These are phyloP conservation scores for Carapus acus DNA, from an alignment of 2,797 vertebrate species.

Conservation along the genomic window DNA sequence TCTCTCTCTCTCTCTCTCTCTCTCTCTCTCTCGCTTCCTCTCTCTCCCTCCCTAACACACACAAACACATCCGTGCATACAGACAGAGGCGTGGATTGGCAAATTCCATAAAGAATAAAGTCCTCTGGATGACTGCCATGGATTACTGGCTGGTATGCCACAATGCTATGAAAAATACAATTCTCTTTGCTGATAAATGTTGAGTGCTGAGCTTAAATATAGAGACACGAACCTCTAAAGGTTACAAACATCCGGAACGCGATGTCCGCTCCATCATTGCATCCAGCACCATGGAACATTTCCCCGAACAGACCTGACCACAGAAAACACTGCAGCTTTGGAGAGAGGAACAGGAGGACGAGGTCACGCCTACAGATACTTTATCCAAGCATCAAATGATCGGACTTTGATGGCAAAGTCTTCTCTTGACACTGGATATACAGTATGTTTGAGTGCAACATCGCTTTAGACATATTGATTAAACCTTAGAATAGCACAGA, in stretches of 20 bases:
- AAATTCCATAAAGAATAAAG: conserved; percentile 47
- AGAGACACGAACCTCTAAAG: conserved; percentile 25
- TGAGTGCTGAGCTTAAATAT: conserved; percentile 23
- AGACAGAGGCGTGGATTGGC: conserved; percentile 39
- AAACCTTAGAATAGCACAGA: conserved; percentile 18
- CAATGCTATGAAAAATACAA: conserved; percentile 31
- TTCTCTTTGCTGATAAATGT: conserved; percentile 20
- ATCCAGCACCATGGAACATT: conserved; percentile 4
- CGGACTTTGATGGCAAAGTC: background rate
- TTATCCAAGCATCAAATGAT: background rate
- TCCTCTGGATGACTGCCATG: conserved; percentile 41
- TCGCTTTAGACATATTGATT: conserved; percentile 16
- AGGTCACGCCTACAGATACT: too few species aligned
- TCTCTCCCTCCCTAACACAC: background rate
- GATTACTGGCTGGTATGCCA: conserved; percentile 44
- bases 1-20: too few species aligned
- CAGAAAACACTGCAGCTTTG: conserved; percentile 4
- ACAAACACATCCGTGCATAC: conserved; percentile 15
- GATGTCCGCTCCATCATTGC: background rate
- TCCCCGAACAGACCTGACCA: background rate
- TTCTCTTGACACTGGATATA: background rate
- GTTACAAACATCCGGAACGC: conserved; percentile 16
- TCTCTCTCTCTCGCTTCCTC: too few species aligned
- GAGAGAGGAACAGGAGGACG: background rate
- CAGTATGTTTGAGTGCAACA: background rate